Base-by-base conservation (phyloP, 2,113 vertebrate genomes). In the Condylura cristata region DNA sequence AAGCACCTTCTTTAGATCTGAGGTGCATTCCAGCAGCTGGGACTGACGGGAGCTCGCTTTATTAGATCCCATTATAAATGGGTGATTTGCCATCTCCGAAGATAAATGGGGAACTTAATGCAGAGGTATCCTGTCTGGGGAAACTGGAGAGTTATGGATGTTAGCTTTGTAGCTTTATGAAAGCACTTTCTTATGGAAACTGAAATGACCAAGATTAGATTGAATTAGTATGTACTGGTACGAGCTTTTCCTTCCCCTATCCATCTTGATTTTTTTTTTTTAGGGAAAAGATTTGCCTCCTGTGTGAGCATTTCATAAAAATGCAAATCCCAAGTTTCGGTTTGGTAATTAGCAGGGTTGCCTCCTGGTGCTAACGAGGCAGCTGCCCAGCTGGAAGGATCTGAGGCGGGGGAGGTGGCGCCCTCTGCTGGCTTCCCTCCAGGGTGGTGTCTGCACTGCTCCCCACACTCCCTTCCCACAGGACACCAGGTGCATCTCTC, bases 291-390 rank as follows among this genome's bases (percentile, higher is more conserved):
- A 97, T 97, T 98, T 98, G 92, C 95, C 91, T 97, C 97, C 90
- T 97, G 94, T 85, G 30, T 90, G 95, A 98, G 96, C 90, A 63
- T 98, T 98, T 98, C 97, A 98, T 98, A 97, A 98, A 98, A 98
- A 98, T 97, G 97, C 96, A 98, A 98, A 98, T 98, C 97, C 97
- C 90, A 94, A 95, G 90, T 96, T 97, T 97, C 97, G 97, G 97
- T 90, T 97, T 97, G 96, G 83, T 98, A 98, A 98, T 98, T 98
- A 98, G 97, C 58, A 89, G 86, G 91, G 97, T 93, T 96, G 89
- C 91, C 92, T 94, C 93, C 97, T 0, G 85, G 97, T 93, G 95
- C 95, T 96, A 87, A 97, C 51, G 74, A 97, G 94, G 88, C 80
- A 95, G 87, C 90, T 12, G 94, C 96, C 79, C 66, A 32, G 96